These are phyloP conservation scores for Xestia ashworthii DNA, from an alignment of 2,888 invertebrate species.

Conservation along the genomic window DNA sequence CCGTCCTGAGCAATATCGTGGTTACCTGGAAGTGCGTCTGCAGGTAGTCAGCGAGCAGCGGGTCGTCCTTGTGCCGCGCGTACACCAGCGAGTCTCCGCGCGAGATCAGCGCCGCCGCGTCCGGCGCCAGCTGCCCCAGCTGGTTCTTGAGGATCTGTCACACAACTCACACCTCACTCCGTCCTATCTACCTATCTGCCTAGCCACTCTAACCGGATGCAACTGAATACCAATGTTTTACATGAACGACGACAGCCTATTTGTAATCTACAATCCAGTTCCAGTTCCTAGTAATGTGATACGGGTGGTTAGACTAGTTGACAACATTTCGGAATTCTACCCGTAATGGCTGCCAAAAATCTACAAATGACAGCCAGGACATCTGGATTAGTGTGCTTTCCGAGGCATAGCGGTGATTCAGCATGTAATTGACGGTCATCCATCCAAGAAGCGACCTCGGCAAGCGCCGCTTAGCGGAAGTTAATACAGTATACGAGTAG, in stretches of 20 bases:
- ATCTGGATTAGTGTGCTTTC: not conserved
- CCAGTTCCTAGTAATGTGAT: too few species aligned
- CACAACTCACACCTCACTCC: not conserved
- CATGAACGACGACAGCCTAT: not conserved
- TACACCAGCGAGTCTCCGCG: slow-evolving; percentile 94
- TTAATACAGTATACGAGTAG: not conserved
- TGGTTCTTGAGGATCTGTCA: slow-evolving; percentile 91
- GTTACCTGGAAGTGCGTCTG: slow-evolving; percentile 88
- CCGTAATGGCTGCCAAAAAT: not conserved
- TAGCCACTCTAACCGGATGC: not conserved
- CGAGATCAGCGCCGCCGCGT: slow-evolving; percentile 94
- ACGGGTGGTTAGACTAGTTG: not conserved
- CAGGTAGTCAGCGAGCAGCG: slow-evolving; percentile 90
- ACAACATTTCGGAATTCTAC: not conserved
- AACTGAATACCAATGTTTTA: not conserved
- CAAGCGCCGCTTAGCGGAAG: not conserved
- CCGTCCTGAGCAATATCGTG: too few species aligned
- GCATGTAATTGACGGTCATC: not conserved
- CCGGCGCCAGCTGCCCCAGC: slow-evolving; percentile 92
- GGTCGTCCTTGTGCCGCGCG: slow-evolving; percentile 91
- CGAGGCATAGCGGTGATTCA: not conserved
- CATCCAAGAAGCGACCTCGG: not conserved
- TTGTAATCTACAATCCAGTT: not conserved
- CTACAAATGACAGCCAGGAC: not conserved
- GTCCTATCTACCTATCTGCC: too few species aligned